Evolutionary conservation across 2,888 invertebrate species (phyloP), one percentile per base, ranked within the genome.

Genomic region (Drosophila hawaiiensis): DNA sequence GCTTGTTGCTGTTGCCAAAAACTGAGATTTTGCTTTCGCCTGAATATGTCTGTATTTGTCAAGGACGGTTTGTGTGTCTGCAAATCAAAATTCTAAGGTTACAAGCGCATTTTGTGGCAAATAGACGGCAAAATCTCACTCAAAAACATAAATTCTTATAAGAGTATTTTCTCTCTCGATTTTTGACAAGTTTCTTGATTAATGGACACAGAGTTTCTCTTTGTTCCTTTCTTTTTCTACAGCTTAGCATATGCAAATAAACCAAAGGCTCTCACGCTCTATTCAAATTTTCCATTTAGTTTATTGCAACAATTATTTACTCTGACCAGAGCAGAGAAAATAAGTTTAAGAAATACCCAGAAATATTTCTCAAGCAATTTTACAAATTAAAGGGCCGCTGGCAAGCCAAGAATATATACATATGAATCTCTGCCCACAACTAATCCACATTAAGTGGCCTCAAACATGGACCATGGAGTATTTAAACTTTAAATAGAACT

Each of bases 41-140:
- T 53, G 28, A 28, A 60, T 63, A 39, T 52, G 55, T 41, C 43
- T 66, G 60, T 73, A 63, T 79, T 71, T 77, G 66, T 73, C 59
- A 19, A 12, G 22, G 5, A 29, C 41, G 47, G 28, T 58, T 16
- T 55, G 49, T 61, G 60, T 56, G 63, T 72, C 55, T 78, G 80
- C 73, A 75, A 84, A 80, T 90, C 90, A 88, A 77, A 88, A 90
- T 90, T 76, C 47, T 88, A 82, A 87, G 89, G 84, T 82, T 90
- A 74, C 78, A 91, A 83, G 81, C 89, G 83, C 74, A 91, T 87
- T 82, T 90, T 62, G 68, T 68, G 63, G 58, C 65, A 76, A 84
- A 73, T 62, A 39, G n/a, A 54, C 33, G 49, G 33, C 29, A 76
- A 50, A 66, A 67, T 62, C 22, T 29, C 14, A 16, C n/a, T 16